Evolutionary conservation across 2,888 invertebrate genomes (phyloP).

Genomic region (Entomobrya proxima): DNA sequence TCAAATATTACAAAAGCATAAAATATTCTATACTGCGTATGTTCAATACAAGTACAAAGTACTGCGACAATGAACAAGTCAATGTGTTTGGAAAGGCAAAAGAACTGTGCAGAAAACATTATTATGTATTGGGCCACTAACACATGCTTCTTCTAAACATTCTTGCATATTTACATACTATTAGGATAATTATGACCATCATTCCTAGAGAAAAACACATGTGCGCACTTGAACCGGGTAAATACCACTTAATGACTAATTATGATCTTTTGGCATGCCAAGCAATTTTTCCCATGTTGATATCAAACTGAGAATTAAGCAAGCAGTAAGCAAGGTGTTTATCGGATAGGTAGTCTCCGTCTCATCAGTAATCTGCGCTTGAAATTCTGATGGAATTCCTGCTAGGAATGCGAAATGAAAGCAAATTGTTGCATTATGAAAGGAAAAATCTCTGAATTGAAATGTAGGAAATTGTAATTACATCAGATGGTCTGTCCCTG

Average conservation of each 20-base stretch:
- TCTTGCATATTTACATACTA: conserved; percentile 26
- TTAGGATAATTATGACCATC: conserved; percentile 31
- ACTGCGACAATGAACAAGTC: neutral
- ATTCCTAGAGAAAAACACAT: conserved; percentile 23
- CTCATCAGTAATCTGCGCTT: conserved; percentile 27
- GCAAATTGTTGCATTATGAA: conserved; percentile 48
- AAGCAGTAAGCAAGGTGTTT: neutral
- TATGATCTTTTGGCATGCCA: conserved; percentile 42
- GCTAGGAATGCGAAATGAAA: conserved; percentile 47
- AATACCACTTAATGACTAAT: conserved; percentile 40
- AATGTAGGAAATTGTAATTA: conserved; percentile 35
- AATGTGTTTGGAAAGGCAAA: neutral
- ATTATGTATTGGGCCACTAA: neutral
- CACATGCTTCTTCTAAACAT: conserved; percentile 4
- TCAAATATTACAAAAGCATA: neutral
- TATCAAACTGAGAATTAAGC: neutral
- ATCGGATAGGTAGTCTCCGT: neutral
- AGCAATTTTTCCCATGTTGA: neutral
- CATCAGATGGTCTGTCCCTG: neutral
- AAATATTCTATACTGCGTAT: too few relatives aligned
- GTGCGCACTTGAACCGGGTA: conserved; percentile 15
- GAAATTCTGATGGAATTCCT: neutral
- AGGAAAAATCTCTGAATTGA: conserved; percentile 41
- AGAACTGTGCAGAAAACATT: neutral
- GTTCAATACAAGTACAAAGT: too few relatives aligned